Evolutionary conservation across 2,888 invertebrate genomes (phyloP).

Genomic region (Ormia ochracea): DNA sequence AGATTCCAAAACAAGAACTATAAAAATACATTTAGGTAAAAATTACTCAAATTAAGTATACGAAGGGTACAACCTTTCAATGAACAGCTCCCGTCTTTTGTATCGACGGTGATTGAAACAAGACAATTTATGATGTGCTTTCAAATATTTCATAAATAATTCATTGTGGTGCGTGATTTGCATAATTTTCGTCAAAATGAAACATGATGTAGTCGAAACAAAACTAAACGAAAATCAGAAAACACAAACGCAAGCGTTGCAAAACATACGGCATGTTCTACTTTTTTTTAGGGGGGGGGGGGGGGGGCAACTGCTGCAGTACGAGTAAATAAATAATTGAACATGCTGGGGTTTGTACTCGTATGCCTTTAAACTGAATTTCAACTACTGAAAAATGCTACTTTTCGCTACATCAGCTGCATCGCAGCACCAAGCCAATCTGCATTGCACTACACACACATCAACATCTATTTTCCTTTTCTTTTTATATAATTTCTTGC

Average conservation of each 20-base stretch:
- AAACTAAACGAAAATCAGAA: not conserved
- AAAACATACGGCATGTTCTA: slow-evolving; percentile 34
- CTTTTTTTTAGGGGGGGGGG: not conserved
- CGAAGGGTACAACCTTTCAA: slow-evolving; percentile 52
- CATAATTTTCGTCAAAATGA: slow-evolving; percentile 66
- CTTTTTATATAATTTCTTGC: not conserved
- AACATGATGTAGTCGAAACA: slow-evolving; percentile 40
- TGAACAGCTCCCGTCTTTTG: slow-evolving; percentile 33
- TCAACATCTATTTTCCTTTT: not conserved
- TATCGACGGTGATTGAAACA: slow-evolving; percentile 40
- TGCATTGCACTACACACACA: not conserved
- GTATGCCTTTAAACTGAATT: slow-evolving; percentile 13
- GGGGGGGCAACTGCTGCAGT: not conserved
- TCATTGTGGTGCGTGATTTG: slow-evolving; percentile 63
- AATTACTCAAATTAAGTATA: slow-evolving; percentile 52
- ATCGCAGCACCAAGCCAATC: slow-evolving; percentile 1
- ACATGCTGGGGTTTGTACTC: slow-evolving; percentile 11
- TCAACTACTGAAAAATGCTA: slow-evolving; percentile 40
- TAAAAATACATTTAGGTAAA: slow-evolving; percentile 41
- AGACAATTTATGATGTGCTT: slow-evolving; percentile 65
- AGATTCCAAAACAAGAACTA: slow-evolving; percentile 26
- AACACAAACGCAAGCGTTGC: not conserved
- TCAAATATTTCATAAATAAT: slow-evolving; percentile 65
- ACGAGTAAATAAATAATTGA: slow-evolving; percentile 46
- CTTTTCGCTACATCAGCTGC: slow-evolving; percentile 23